phyloP scores from a whole-genome alignment of 2,113 vertebrate species.

The Sminthopsis crassicaudata region DNA sequence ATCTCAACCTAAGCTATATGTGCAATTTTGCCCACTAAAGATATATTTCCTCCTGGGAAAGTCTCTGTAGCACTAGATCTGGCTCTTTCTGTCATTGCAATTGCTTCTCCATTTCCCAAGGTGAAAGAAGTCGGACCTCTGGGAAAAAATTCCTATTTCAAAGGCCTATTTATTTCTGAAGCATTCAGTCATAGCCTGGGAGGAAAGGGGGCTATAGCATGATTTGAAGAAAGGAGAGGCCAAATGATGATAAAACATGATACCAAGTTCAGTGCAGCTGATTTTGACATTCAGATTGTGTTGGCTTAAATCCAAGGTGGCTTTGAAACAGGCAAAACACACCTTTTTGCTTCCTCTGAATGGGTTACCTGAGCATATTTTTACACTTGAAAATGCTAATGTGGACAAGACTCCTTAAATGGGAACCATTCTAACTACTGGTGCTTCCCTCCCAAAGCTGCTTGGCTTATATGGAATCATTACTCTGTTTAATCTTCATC shows the following conservation, averaged over 20 bases:
- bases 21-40: not conserved
- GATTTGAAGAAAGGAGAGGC: not conserved
- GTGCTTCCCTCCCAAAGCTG: not conserved
- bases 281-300: not conserved
- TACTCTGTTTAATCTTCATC: not conserved
- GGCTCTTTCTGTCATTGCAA: not conserved
- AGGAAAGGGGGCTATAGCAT: not conserved
- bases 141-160: not conserved
- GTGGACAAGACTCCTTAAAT: not conserved
- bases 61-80: not conserved
- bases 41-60: not conserved
- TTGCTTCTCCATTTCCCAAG: not conserved
- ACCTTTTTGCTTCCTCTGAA: not conserved
- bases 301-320: slow-evolving; percentile 10
- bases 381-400: not conserved
- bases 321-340: not conserved
- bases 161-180: not conserved
- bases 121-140: not conserved
- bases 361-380: not conserved
- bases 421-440: not conserved
- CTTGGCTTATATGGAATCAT: not conserved
- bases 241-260: slow-evolving; percentile 11
- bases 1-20: not conserved
- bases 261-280: slow-evolving; percentile 7
- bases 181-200: not conserved